These are phyloP conservation scores for Sweltsa coloradensis DNA, from an alignment of 1,140 invertebrate genomes.

Conservation along the genomic window DNA sequence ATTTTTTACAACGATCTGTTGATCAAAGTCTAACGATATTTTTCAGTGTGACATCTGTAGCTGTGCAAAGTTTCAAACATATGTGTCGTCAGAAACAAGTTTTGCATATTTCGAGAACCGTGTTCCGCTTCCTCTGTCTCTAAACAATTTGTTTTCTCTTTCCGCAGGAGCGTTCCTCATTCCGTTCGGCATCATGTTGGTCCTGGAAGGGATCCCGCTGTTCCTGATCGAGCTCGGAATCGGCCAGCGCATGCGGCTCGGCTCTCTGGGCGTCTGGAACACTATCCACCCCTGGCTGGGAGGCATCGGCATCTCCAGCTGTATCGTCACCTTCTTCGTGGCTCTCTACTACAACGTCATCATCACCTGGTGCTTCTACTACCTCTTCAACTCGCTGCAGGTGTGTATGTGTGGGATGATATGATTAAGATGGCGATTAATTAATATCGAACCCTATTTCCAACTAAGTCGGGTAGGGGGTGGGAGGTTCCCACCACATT, in stretches of 20 bases:
- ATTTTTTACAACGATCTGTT: too few relatives aligned
- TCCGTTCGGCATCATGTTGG: slow-evolving; percentile 89
- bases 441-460: too few relatives aligned
- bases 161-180: slow-evolving; percentile 85
- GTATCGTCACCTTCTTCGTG: slow-evolving; percentile 84
- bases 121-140: too few relatives aligned
- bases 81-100: too few relatives aligned
- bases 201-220: slow-evolving; percentile 84
- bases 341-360: slow-evolving; percentile 97
- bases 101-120: too few relatives aligned
- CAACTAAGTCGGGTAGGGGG: too few relatives aligned
- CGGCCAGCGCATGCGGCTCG: slow-evolving; percentile 77
- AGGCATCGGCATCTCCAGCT: slow-evolving; percentile 78
- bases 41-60: too few relatives aligned
- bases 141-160: slow-evolving; percentile 9
- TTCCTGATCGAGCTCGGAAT: slow-evolving; percentile 92
- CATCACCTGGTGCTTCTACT: slow-evolving; percentile 96
- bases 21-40: too few relatives aligned
- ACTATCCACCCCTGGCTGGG: slow-evolving; percentile 86
- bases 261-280: slow-evolving; percentile 87
- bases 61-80: too few relatives aligned
- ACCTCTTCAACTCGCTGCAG: slow-evolving; percentile 80
- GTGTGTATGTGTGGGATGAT: too few relatives aligned
- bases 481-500: too few relatives aligned
- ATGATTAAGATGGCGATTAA: too few relatives aligned